Evolutionary conservation across 2,113 vertebrate genomes (phyloP), one percentile per base, ranked within the genome.

Genomic region (Malurus elegans): DNA sequence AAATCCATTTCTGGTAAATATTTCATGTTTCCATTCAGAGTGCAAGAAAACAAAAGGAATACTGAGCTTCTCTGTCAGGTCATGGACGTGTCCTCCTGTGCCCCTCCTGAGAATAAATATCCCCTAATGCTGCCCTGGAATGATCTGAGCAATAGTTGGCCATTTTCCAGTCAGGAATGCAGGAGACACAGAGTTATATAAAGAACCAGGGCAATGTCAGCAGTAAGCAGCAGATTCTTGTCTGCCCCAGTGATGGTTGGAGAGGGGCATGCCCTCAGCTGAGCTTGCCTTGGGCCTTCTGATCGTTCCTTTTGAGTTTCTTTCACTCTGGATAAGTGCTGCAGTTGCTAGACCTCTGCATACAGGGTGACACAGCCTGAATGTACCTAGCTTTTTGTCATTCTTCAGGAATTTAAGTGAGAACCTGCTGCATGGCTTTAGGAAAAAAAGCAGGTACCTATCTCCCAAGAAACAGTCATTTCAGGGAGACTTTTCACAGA

Each of bases 31-130:
- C 40, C 36, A 65, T 38, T 75, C 28, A 88, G 42, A 90, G 12
- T 23, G 53, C 14, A 34, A 15, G 36, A 81, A 91, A 94, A 56
- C 8, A 54, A 71, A 29, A 67, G 38, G 51, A 74, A 47, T 82
- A 32, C 4, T 58, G 18, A 74, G n/a, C 23, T 54, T 48, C 64
- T 71, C 14, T 12, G 6, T 45, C 31, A 65, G 44, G 57, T 48
- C 56, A 62, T 0, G 0, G 28, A 13, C 66, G 31, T 10, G 6
- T 58, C 47, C 1, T 1, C 8, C 21, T 71, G 9, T 51, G 20
- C 3, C 9, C 1, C 31, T 70, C 24, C 38, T 54, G 47, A 60
- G 40, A 67, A 28, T 3, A 75, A 64, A 25, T 13, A 40, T 2
- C 8, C 24, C 24, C 18, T 34, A 28, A 15, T 8, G 12, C 18